Percentiles rank a stretch among this genome's conserved stretches.
Evolutionary conservation across 2,113 vertebrate species (phyloP).

Genomic region (Pongo pygmaeus): DNA sequence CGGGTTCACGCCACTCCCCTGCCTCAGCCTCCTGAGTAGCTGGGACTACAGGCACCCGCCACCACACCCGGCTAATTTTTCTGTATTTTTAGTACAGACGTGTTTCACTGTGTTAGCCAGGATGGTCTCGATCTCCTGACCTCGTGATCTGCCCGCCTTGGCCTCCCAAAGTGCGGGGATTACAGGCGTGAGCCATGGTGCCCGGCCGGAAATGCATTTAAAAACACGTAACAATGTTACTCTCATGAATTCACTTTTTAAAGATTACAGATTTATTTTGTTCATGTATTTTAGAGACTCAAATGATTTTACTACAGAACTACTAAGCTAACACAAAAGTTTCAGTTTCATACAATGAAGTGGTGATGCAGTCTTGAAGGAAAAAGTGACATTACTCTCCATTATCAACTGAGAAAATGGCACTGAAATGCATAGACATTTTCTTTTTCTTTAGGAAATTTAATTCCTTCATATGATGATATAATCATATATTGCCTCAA

Average conservation of each 20-base stretch:
- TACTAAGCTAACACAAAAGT: neutral
- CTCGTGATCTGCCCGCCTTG: no score
- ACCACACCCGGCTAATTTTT: no score
- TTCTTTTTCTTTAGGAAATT: neutral
- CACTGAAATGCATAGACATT: neutral
- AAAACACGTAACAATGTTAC: neutral
- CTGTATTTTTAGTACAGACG: no score
- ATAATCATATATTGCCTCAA: neutral
- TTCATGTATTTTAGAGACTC: slow-evolving; percentile 17
- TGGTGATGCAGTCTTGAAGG: neutral
- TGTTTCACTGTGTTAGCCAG: no score
- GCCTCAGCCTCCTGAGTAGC: no score
- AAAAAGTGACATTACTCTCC: neutral
- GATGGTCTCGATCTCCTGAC: no score
- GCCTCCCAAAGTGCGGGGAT: no score
- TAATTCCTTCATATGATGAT: neutral
- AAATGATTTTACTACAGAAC: neutral
- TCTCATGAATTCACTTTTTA: neutral
- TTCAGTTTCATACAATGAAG: neutral
- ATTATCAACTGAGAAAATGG: neutral
- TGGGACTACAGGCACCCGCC: no score
- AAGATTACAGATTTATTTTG: neutral
- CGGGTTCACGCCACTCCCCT: no score
- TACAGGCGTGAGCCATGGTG: no score
- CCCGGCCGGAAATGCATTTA: neutral